Conservation (phyloP, 1,140 invertebrate species). For the Papilio xuthus region DNA sequence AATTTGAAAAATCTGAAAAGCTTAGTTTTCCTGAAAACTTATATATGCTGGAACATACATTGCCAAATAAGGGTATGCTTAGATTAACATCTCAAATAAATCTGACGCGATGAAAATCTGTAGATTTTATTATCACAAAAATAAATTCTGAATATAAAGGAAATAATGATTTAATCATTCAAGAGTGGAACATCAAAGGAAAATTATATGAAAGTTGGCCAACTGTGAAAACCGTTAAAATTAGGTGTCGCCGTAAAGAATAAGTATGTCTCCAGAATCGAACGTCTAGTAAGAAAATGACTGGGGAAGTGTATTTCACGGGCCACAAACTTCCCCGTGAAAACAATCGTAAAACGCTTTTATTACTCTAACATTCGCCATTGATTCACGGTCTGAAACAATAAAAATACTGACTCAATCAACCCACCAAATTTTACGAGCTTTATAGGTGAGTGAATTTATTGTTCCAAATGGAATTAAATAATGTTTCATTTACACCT, state of each 20-base stretch:
- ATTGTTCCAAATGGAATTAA: constrained; percentile 67
- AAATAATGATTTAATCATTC: constrained; percentile 33
- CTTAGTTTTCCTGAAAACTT: too few relatives aligned
- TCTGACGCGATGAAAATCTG: background rate
- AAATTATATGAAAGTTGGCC: constrained; percentile 37
- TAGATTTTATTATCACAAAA: background rate
- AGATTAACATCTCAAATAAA: constrained; percentile 4
- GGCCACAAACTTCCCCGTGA: constrained; percentile 77
- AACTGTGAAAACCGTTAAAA: constrained; percentile 54
- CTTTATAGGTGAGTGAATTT: constrained; percentile 74
- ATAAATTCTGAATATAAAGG: constrained; percentile 23
- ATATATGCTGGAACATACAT: too few relatives aligned
- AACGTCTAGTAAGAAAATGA: constrained; percentile 69
- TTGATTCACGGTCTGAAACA: constrained; percentile 77
- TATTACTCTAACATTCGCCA: constrained; percentile 79
- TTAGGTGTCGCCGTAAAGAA: constrained; percentile 53
- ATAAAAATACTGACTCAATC: constrained; percentile 81
- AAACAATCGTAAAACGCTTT: constrained; percentile 79
- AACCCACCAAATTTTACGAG: constrained; percentile 75
- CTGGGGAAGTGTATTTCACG: constrained; percentile 72
- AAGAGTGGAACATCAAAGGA: constrained; percentile 33
- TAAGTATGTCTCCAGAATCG: constrained; percentile 60
- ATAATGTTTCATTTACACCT: constrained; percentile 75
- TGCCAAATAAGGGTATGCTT: too few relatives aligned
- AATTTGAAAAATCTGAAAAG: too few relatives aligned